Evolutionary conservation across 1,140 invertebrate species (phyloP).

Genomic region (Pemphigus obesinymphae): DNA sequence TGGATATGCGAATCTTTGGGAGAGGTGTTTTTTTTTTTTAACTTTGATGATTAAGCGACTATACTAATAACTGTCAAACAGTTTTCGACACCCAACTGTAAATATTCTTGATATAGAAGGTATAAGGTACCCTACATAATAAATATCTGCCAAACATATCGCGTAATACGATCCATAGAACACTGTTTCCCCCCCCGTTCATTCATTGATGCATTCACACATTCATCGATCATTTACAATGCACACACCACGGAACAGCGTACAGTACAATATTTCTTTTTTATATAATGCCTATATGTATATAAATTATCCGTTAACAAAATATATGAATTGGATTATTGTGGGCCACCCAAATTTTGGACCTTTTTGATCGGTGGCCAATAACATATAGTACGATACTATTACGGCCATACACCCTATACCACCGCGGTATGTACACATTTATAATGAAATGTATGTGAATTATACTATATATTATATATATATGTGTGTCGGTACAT

Average conservation of each 20-base stretch:
- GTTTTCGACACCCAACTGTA: neutral
- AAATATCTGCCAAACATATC: no score
- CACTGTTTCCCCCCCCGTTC: neutral
- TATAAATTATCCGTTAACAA: neutral
- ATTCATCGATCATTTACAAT: slow-evolving; percentile 1
- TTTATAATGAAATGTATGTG: neutral
- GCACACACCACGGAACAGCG: neutral
- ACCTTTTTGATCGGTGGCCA: neutral
- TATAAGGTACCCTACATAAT: neutral
- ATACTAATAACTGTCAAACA: neutral
- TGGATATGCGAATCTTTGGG: neutral
- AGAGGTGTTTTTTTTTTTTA: neutral
- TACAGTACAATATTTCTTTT: neutral
- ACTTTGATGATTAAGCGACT: neutral
- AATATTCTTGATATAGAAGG: neutral
- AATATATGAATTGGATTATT: neutral
- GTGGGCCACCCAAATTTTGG: neutral
- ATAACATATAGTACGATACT: neutral
- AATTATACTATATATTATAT: neutral
- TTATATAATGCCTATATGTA: neutral
- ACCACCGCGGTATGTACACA: neutral
- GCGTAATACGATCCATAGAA: neutral
- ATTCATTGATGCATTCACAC: neutral
- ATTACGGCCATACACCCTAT: neutral
- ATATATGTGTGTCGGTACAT: neutral